These are phyloP conservation scores for Drosophila gunungcola DNA, from an alignment of 1,140 invertebrate species.

Conservation along the genomic window DNA sequence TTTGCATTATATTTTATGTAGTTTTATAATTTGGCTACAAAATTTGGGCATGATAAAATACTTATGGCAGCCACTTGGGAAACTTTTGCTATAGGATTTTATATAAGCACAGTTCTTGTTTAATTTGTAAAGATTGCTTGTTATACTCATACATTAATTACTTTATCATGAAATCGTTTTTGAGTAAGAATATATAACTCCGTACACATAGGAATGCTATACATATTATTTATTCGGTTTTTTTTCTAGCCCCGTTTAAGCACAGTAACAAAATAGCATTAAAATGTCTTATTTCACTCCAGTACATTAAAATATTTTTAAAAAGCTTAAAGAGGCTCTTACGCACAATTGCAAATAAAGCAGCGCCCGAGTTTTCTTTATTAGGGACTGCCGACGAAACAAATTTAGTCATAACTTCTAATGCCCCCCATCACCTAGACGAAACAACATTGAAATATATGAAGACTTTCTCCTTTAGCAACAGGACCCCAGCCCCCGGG, in stretches of 20 bases:
- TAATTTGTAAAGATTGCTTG: too few species aligned
- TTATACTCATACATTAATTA: too few species aligned
- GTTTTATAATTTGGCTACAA: neutral
- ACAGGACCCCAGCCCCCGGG: neutral
- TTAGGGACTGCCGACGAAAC: slow-evolving; percentile 16
- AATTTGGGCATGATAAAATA: neutral
- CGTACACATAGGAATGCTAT: neutral
- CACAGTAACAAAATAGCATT: neutral
- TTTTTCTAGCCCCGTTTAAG: neutral
- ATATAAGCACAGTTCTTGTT: too few species aligned
- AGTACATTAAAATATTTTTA: slow-evolving; percentile 3
- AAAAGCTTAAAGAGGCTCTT: neutral
- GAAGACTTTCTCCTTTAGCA: slow-evolving; percentile 30
- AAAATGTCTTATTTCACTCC: slow-evolving; percentile 14
- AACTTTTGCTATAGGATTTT: too few species aligned
- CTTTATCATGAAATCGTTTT: too few species aligned
- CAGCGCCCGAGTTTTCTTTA: slow-evolving; percentile 19
- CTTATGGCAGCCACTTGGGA: neutral
- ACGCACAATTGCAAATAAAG: slow-evolving; percentile 9
- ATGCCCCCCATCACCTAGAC: slow-evolving; percentile 31
- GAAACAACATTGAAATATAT: slow-evolving; percentile 49
- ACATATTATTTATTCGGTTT: neutral
- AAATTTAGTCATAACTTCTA: slow-evolving; percentile 51
- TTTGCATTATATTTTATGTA: neutral
- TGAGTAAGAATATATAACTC: neutral